A percentile compares a stretch with the other conserved stretches of the same genome.
These are phyloP conservation scores for Busseola fusca DNA, from an alignment of 2,888 invertebrate species.

Conservation along the genomic window DNA sequence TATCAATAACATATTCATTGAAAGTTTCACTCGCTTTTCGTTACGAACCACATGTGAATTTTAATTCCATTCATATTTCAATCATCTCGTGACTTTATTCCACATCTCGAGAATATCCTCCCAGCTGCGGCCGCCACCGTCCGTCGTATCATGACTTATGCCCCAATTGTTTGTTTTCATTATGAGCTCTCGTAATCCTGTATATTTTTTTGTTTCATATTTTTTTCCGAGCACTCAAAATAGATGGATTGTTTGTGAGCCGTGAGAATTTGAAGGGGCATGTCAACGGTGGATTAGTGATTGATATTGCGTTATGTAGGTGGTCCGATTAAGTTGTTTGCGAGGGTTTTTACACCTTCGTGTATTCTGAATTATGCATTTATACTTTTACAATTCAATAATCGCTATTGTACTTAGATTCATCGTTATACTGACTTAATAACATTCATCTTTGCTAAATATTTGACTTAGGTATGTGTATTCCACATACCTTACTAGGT, in stretches of 20 bases:
- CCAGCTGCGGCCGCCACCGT: constrained; percentile 60
- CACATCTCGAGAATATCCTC: constrained; percentile 48
- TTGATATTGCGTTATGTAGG: constrained; percentile 66
- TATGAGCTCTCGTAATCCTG: constrained; percentile 76
- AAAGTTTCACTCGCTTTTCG: constrained; percentile 12
- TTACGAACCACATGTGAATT: constrained; percentile 54
- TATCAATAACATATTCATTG: constrained; percentile 8
- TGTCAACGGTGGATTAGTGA: constrained; percentile 72
- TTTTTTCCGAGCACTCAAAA: constrained; percentile 76
- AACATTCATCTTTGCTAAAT: too few relatives aligned
- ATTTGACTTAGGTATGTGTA: background rate
- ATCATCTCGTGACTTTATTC: constrained; percentile 53
- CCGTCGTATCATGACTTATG: constrained; percentile 74
- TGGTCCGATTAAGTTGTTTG: constrained; percentile 61
- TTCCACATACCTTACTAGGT: background rate
- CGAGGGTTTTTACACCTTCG: constrained; percentile 20
- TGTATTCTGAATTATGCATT: background rate
- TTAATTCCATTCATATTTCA: constrained; percentile 59
- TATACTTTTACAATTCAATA: background rate
- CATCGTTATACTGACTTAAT: background rate
- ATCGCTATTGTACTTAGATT: background rate
- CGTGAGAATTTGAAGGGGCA: constrained; percentile 82
- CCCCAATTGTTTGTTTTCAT: constrained; percentile 81
- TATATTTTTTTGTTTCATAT: constrained; percentile 76
- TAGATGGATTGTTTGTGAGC: constrained; percentile 78